A percentile compares a stretch with the other conserved stretches of the same genome.
Conservation (phyloP, 2,888 invertebrate genomes). For the Calameuta filiformis region DNA sequence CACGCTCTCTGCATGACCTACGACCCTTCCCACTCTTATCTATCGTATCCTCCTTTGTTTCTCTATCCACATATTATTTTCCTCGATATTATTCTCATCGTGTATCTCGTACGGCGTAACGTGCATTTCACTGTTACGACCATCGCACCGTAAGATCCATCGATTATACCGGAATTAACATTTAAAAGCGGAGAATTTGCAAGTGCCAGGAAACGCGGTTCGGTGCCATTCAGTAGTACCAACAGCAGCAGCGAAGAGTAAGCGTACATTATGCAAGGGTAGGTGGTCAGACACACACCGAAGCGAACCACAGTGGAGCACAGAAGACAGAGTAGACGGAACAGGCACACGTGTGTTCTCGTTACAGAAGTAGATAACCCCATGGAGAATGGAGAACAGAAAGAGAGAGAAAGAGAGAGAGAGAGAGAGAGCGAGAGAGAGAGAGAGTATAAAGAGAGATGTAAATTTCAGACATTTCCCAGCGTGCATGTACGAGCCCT, state of each 20-base stretch:
- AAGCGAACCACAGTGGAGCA: too few relatives aligned
- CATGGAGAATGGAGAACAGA: neutral
- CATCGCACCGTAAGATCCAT: slow-evolving; percentile 22
- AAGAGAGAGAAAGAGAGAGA: neutral
- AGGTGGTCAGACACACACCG: too few relatives aligned
- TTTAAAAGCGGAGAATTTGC: slow-evolving; percentile 52
- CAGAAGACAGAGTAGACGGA: too few relatives aligned
- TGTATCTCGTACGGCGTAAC: too few relatives aligned
- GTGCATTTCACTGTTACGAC: too few relatives aligned
- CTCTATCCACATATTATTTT: too few relatives aligned
- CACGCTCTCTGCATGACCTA: too few relatives aligned
- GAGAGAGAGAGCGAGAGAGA: slow-evolving; percentile 3
- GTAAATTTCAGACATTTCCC: slow-evolving; percentile 64
- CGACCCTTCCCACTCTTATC: too few relatives aligned
- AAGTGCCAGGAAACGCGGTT: slow-evolving; percentile 41
- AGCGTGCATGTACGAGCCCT: slow-evolving; percentile 58
- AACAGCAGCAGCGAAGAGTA: slow-evolving; percentile 26
- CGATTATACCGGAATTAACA: slow-evolving; percentile 50
- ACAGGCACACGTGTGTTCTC: slow-evolving; percentile 32
- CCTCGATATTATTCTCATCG: too few relatives aligned
- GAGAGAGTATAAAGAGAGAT: slow-evolving; percentile 40
- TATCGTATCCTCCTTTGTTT: too few relatives aligned
- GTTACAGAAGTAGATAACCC: slow-evolving; percentile 30
- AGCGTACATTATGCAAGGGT: slow-evolving; percentile 17
- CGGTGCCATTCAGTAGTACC: slow-evolving; percentile 18